Evolutionary conservation across 1,140 invertebrate species (phyloP).

Genomic region (Frieseomelitta varia): DNA sequence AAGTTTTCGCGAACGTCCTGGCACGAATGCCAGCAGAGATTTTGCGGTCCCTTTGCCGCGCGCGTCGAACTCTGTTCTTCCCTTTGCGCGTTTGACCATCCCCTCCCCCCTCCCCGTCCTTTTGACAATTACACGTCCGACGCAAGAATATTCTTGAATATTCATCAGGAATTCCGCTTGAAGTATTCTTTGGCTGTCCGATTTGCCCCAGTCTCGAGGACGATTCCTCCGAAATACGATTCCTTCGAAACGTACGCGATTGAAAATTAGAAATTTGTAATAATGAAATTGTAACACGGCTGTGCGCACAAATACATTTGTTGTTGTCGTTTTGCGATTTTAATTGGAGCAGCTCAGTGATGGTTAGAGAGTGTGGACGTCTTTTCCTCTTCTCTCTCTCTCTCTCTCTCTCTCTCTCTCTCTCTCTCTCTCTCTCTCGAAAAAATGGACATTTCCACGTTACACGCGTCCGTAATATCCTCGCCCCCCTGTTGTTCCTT

Average conservation of each 20-base stretch:
- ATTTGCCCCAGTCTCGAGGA: background rate
- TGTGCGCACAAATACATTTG: no score
- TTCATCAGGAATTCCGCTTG: constrained; percentile 20
- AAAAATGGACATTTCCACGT: constrained; percentile 23
- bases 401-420: no score
- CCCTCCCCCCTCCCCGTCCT: background rate
- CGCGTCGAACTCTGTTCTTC: constrained; percentile 60
- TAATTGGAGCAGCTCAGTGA: background rate
- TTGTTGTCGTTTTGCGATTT: no score
- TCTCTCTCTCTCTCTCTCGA: no score
- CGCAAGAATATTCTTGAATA: constrained; percentile 38
- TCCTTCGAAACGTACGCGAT: no score
- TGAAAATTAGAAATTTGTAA: no score
- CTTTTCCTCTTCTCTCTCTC: no score
- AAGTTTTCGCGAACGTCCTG: constrained; percentile 75
- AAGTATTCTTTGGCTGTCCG: constrained; percentile 3
- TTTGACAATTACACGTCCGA: constrained; percentile 33
- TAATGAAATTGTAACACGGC: no score
- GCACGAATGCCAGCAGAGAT: constrained; percentile 73
- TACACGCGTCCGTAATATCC: constrained; percentile 28
- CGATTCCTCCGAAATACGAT: background rate
- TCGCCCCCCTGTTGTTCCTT: constrained; percentile 46
- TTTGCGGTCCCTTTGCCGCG: constrained; percentile 78
- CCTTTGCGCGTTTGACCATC: constrained; percentile 37
- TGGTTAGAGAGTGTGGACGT: background rate